Evolutionary conservation across 1,140 invertebrate species (phyloP).

Genomic region (Oryzaephilus surinamensis): DNA sequence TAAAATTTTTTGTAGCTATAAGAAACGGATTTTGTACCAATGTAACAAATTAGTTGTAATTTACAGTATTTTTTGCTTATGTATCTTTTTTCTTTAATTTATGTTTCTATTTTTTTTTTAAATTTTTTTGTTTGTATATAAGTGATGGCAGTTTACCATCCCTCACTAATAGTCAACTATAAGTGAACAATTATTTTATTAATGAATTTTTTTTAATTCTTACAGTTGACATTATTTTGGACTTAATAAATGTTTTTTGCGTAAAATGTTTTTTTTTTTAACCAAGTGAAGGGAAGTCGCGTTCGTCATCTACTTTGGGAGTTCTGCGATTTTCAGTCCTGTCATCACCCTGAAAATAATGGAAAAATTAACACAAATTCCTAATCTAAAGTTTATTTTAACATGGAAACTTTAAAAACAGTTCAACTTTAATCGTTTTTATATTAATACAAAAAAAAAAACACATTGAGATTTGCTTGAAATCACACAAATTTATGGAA

Average conservation of each 20-base stretch:
- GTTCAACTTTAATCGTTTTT: too few species aligned
- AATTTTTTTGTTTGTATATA: not conserved
- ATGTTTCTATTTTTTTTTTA: not conserved
- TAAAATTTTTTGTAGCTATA: constrained; percentile 12
- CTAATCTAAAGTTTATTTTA: constrained; percentile 18
- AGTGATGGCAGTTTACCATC: not conserved
- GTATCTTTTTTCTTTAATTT: not conserved
- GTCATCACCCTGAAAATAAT: constrained; percentile 23
- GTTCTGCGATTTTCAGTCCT: constrained; percentile 48
- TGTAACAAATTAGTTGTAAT: constrained; percentile 18
- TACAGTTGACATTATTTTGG: not conserved
- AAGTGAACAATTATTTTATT: not conserved
- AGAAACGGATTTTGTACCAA: constrained; percentile 21
- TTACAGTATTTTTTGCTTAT: not conserved
- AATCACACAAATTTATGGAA: too few species aligned
- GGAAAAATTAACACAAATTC: constrained; percentile 1
- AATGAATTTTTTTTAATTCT: constrained; percentile 1
- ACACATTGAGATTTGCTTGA: not conserved
- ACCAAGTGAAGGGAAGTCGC: constrained; percentile 86
- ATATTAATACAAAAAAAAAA: constrained; percentile 1
- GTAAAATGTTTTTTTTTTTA: constrained; percentile 38
- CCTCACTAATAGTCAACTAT: not conserved
- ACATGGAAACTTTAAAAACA: too few species aligned
- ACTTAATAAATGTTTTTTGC: constrained; percentile 4
- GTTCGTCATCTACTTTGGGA: constrained; percentile 90